Conservation (phyloP, 2,888 invertebrate species). For the Xanthia togata region DNA sequence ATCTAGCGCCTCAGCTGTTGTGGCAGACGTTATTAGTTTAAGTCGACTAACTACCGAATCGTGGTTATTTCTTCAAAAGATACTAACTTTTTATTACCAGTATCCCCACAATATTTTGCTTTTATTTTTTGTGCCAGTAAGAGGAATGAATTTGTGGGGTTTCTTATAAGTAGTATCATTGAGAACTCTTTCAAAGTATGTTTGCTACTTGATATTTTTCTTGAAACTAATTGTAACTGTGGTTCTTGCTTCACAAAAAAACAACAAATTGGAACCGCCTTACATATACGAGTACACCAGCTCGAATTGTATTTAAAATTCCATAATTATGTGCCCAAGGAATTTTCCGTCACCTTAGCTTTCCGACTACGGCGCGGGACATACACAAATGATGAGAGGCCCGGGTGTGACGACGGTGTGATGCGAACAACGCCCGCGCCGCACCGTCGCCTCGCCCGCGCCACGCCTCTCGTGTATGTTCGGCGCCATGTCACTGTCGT, state of each 20-base stretch:
- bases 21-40: slow-evolving; percentile 38
- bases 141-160: neutral
- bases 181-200: neutral
- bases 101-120: slow-evolving; percentile 14
- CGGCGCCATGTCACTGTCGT: too few species aligned
- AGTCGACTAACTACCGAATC: slow-evolving; percentile 46
- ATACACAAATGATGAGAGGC: too few species aligned
- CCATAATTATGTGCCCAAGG: too few species aligned
- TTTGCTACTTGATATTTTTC: neutral
- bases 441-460: too few species aligned
- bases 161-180: neutral
- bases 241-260: neutral
- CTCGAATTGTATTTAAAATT: neutral
- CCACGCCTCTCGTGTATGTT: too few species aligned
- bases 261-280: neutral
- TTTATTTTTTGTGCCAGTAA: slow-evolving; percentile 21
- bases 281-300: neutral
- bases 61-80: slow-evolving; percentile 40
- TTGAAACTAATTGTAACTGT: neutral
- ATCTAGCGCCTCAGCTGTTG: slow-evolving; percentile 48
- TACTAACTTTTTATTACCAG: slow-evolving; percentile 38
- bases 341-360: neutral
- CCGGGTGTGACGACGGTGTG: too few species aligned
- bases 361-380: neutral
- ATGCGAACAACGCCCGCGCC: too few species aligned